Evolutionary conservation across 2,888 invertebrate species (phyloP).

Genomic region (Himalopsyche anomala): DNA sequence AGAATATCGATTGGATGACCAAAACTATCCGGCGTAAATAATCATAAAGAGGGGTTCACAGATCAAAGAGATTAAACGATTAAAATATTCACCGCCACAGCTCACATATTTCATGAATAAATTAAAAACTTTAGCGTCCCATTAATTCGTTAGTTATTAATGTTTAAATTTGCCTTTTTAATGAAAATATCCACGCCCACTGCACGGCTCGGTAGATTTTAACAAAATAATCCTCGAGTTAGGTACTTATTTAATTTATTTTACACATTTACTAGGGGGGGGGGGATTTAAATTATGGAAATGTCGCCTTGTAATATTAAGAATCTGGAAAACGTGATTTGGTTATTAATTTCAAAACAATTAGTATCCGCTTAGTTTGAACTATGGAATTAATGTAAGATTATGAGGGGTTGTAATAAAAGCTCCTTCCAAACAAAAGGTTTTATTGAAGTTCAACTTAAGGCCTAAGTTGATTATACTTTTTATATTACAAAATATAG

Average conservation of each 20-base stretch:
- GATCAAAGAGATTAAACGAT: conserved; percentile 18
- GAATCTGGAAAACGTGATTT: no score
- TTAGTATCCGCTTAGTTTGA: background rate
- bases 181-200: conserved; percentile 10
- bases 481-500: no score
- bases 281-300: no score
- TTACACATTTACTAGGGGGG: background rate
- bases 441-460: no score
- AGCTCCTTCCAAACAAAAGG: no score
- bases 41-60: background rate
- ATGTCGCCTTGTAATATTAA: no score
- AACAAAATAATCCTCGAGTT: conserved; percentile 17
- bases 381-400: background rate
- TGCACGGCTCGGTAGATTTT: background rate
- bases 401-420: background rate
- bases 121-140: background rate
- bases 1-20: background rate
- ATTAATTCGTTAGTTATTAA: conserved; percentile 16
- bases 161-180: conserved; percentile 27
- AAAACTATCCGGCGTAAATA: background rate
- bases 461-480: no score
- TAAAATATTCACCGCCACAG: background rate
- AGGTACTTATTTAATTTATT: conserved; percentile 18
- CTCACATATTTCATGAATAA: conserved; percentile 26
- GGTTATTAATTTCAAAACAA: no score